These are phyloP conservation scores for Epinephelus awoara DNA, from an alignment of 2,797 vertebrate genomes.

Conservation along the genomic window DNA sequence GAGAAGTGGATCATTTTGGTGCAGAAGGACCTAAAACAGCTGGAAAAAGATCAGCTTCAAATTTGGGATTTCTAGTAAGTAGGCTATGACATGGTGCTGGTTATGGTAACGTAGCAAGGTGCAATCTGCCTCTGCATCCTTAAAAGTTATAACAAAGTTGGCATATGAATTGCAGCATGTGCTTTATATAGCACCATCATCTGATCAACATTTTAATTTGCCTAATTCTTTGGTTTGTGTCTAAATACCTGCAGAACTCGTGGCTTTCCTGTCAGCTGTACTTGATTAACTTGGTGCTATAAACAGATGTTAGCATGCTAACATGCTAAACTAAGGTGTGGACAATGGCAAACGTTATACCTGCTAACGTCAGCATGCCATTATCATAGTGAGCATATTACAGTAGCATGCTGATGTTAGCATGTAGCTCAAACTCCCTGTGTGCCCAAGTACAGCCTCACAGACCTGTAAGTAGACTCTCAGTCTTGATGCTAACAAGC, in stretches of 20 bases:
- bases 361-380: background rate
- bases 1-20: too few relatives aligned
- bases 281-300: background rate
- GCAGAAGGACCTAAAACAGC: too few relatives aligned
- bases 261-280: background rate
- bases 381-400: background rate
- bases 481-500: conserved; percentile 38
- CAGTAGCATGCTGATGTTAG: background rate
- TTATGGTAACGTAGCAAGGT: too few relatives aligned
- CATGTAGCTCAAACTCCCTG: background rate
- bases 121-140: too few relatives aligned
- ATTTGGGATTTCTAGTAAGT: too few relatives aligned
- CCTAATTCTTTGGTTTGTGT: background rate
- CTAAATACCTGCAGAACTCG: background rate
- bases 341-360: background rate
- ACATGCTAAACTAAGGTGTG: background rate
- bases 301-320: background rate
- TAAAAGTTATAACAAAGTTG: too few relatives aligned
- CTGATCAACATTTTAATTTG: background rate
- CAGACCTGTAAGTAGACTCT: background rate
- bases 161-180: background rate
- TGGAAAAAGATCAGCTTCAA: too few relatives aligned
- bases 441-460: background rate
- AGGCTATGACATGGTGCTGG: too few relatives aligned
- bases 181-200: background rate